phyloP scores from a whole-genome alignment of 2,797 vertebrate species.

The Eremophila alpestris region DNA sequence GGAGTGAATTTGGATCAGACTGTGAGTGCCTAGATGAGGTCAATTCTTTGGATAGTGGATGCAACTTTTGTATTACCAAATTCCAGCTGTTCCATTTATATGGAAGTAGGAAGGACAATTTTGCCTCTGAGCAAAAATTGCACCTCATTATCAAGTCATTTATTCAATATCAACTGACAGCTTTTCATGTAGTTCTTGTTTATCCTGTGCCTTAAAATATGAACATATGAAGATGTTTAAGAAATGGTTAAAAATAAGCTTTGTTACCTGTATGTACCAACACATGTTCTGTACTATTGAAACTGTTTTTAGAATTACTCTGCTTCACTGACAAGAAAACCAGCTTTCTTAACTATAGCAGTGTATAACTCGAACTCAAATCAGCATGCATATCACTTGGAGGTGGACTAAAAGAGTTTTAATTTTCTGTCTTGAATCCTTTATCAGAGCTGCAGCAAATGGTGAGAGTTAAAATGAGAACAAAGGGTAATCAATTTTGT shows the following conservation, averaged over 20 bases:
- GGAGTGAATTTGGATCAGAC: background rate
- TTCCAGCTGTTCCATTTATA: background rate
- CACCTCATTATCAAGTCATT: slow-evolving; percentile 20
- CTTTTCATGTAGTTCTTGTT: slow-evolving; percentile 62
- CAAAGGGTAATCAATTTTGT: slow-evolving; percentile 54
- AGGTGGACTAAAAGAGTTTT: slow-evolving; percentile 14
- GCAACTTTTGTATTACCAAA: background rate
- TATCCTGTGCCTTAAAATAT: slow-evolving; percentile 78
- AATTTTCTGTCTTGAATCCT: slow-evolving; percentile 7
- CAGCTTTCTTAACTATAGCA: slow-evolving; percentile 20
- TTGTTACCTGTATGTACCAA: slow-evolving; percentile 50
- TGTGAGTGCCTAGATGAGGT: background rate
- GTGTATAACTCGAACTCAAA: slow-evolving; percentile 2
- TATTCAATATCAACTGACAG: slow-evolving; percentile 32
- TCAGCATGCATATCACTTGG: background rate
- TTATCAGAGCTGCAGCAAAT: slow-evolving; percentile 53
- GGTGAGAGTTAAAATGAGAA: slow-evolving; percentile 40
- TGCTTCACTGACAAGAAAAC: slow-evolving; percentile 42
- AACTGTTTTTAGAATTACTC: slow-evolving; percentile 43
- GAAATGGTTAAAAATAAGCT: slow-evolving; percentile 50
- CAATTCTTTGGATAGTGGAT: background rate
- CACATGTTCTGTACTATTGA: slow-evolving; percentile 32
- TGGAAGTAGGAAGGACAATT: background rate
- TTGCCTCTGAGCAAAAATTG: slow-evolving; percentile 4
- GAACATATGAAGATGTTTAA: slow-evolving; percentile 53